Conservation (phyloP, 2,797 vertebrate species). For the Rallus crepitans region DNA sequence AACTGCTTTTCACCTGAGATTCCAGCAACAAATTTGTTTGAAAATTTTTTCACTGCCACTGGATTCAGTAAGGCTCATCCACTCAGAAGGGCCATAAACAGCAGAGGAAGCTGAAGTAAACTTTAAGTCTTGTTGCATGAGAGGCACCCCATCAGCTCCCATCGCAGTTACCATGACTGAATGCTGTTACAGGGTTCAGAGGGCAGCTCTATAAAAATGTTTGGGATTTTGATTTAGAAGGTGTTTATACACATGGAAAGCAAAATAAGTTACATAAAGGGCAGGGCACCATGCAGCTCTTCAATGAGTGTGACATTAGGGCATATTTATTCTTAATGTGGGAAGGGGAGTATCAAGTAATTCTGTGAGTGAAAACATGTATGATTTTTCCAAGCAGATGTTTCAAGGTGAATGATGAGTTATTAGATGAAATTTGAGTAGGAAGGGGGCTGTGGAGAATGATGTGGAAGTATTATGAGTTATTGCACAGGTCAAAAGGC, state of each 20-base stretch:
- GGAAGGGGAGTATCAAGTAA: not conserved
- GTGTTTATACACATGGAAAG: not conserved
- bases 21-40: not conserved
- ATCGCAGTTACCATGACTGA: not conserved
- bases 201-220: not conserved
- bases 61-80: not conserved
- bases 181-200: not conserved
- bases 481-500: not conserved
- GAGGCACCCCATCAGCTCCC: not conserved
- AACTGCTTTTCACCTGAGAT: not conserved
- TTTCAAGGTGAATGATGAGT: slow-evolving; percentile 8
- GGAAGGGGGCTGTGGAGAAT: not conserved
- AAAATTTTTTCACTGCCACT: not conserved
- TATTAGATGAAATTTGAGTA: slow-evolving; percentile 37
- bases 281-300: not conserved
- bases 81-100: not conserved
- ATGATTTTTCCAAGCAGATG: slow-evolving; percentile 1
- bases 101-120: slow-evolving; percentile 22
- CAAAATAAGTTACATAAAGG: not conserved
- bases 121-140: not conserved
- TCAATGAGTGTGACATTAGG: not conserved
- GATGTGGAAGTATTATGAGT: not conserved
- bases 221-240: slow-evolving; percentile 18
- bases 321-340: not conserved
- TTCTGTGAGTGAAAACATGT: not conserved